Percentiles rank a stretch among this genome's conserved stretches.
Conservation (phyloP, 2,888 invertebrate species). For the Watsonalla cultraria region DNA sequence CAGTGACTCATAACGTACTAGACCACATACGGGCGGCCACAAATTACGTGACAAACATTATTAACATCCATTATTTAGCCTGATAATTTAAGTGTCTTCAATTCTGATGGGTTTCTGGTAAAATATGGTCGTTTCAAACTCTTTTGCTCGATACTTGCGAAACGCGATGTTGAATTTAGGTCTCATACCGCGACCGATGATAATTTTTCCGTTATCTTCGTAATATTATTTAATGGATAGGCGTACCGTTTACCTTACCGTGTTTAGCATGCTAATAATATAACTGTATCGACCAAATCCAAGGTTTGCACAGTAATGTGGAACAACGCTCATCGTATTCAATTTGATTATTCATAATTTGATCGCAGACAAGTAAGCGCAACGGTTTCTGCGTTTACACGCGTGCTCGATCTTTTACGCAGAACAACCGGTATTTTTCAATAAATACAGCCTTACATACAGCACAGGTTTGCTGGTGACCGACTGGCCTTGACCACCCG, state of each 20-base stretch:
- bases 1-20: conserved; percentile 30
- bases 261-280: conserved; percentile 29
- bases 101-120: no score
- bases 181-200: conserved; percentile 7
- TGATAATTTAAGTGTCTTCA: background rate
- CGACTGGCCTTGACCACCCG: conserved; percentile 50
- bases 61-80: conserved; percentile 15
- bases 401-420: conserved; percentile 24
- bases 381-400: conserved; percentile 14
- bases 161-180: no score
- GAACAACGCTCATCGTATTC: conserved; percentile 12
- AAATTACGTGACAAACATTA: conserved; percentile 28
- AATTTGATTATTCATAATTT: conserved; percentile 15
- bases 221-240: conserved; percentile 24
- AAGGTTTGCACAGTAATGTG: conserved; percentile 24
- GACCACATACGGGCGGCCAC: conserved; percentile 28
- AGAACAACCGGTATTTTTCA: conserved; percentile 41
- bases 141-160: no score
- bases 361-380: conserved; percentile 28
- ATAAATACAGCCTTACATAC: conserved; percentile 38
- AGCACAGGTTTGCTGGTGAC: conserved; percentile 15
- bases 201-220: conserved; percentile 14
- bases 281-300: conserved; percentile 18
- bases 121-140: no score
- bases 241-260: conserved; percentile 27